Evolutionary conservation across 2,113 vertebrate genomes (phyloP).

Genomic region (Tinamus guttatus): DNA sequence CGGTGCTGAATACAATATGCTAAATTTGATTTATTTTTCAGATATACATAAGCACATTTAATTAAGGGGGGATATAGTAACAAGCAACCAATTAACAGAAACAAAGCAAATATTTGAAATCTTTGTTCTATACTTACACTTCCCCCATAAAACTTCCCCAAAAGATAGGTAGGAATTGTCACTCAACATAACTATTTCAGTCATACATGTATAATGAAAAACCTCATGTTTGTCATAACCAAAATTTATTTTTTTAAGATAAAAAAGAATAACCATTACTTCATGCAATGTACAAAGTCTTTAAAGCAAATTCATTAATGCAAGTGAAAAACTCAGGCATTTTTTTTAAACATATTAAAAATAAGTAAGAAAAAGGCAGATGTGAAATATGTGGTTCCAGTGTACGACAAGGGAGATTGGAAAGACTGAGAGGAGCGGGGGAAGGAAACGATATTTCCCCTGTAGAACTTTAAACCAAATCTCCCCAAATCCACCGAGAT

Average conservation of each 20-base stretch:
- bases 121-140: conserved; percentile 10
- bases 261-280: conserved; percentile 26
- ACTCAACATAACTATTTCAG: conserved; percentile 32
- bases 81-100: conserved; percentile 48
- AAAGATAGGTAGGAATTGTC: conserved; percentile 9
- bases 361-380: neutral
- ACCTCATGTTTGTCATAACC: conserved; percentile 1
- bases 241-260: conserved; percentile 11
- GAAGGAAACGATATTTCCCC: neutral
- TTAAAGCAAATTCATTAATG: conserved; percentile 37
- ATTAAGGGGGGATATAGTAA: conserved; percentile 34
- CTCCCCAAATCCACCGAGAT: conserved; percentile 8
- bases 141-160: conserved; percentile 1
- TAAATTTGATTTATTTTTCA: conserved; percentile 65
- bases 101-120: neutral
- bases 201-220: neutral
- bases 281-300: conserved; percentile 54
- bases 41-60: conserved; percentile 33
- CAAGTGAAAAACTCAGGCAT: conserved; percentile 1
- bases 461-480: conserved; percentile 33
- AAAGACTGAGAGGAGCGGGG: neutral
- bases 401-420: neutral
- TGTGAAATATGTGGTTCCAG: neutral
- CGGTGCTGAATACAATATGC: neutral
- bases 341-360: neutral